These are phyloP conservation scores for Danionella cerebrum DNA, from an alignment of 2,113 vertebrate species.

Conservation along the genomic window DNA sequence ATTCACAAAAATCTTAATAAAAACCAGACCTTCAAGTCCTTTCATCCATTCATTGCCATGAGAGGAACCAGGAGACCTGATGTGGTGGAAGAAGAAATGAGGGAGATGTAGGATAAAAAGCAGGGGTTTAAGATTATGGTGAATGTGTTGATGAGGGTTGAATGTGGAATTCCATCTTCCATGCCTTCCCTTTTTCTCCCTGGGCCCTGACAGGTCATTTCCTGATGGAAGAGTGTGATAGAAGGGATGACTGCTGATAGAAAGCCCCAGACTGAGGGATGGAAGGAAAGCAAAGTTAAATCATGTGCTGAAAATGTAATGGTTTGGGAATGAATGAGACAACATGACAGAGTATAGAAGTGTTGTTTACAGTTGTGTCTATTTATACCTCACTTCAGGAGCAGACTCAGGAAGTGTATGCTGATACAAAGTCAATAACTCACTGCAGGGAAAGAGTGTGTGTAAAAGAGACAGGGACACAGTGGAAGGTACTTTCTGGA, in stretches of 20 bases:
- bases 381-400: slow-evolving; percentile 55
- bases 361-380: slow-evolving; percentile 57
- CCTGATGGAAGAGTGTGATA: background rate
- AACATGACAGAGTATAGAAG: slow-evolving; percentile 21
- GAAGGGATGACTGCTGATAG: background rate
- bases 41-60: slow-evolving; percentile 28
- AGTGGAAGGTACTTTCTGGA: slow-evolving; percentile 45
- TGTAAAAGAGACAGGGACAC: slow-evolving; percentile 38
- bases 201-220: slow-evolving; percentile 5
- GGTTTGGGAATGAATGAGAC: background rate
- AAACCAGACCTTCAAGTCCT: slow-evolving; percentile 17
- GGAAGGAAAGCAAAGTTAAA: background rate
- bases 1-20: background rate
- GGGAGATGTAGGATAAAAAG: background rate
- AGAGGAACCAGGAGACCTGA: background rate
- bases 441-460: slow-evolving; percentile 44
- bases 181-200: background rate
- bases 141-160: background rate
- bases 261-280: background rate
- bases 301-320: background rate
- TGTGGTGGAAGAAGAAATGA: background rate
- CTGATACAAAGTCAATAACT: slow-evolving; percentile 57
- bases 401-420: slow-evolving; percentile 38
- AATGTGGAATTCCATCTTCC: background rate
- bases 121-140: background rate